Evolutionary conservation across 2,797 vertebrate species (phyloP).

Genomic region (Chelidonichthys spinosus): DNA sequence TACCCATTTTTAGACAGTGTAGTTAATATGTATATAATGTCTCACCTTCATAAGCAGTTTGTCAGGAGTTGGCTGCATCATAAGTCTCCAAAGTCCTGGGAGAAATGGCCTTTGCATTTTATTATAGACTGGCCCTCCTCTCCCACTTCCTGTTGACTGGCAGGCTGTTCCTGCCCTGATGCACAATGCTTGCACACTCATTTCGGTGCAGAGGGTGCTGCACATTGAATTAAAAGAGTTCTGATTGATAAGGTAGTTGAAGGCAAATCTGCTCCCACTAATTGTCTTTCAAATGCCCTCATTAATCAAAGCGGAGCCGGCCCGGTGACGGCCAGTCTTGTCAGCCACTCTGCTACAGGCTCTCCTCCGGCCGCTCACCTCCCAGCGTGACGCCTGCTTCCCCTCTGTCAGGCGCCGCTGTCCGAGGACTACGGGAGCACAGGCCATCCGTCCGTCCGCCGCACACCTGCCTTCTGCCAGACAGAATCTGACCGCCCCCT

Average conservation of each 20-base stretch:
- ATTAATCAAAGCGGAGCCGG: conserved; percentile 93
- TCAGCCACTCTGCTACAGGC: conserved; percentile 87
- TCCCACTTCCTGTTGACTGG: conserved; percentile 65
- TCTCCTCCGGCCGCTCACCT: conserved; percentile 87
- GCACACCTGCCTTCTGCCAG: conserved; percentile 92
- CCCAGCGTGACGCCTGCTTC: conserved; percentile 89
- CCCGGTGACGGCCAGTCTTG: conserved; percentile 88
- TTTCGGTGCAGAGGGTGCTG: conserved; percentile 80
- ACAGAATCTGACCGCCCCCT: conserved; percentile 90
- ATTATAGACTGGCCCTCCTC: conserved; percentile 49
- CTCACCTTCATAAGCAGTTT: conserved; percentile 9
- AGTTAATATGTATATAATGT: background rate
- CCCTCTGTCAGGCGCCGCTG: conserved; percentile 79
- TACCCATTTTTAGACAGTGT: background rate
- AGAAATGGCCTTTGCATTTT: conserved; percentile 54
- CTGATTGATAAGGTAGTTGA: conserved; percentile 97
- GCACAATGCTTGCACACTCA: conserved; percentile 81
- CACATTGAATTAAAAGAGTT: conserved; percentile 90
- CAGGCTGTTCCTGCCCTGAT: conserved; percentile 78
- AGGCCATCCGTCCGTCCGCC: conserved; percentile 84
- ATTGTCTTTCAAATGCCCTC: conserved; percentile 99
- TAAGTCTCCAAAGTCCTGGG: conserved; percentile 19
- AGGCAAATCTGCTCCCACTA: conserved; percentile 96
- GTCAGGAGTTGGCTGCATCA: conserved; percentile 11
- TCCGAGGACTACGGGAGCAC: conserved; percentile 77